Conservation (phyloP, 2,113 vertebrate species). For the Siniperca knerii region DNA sequence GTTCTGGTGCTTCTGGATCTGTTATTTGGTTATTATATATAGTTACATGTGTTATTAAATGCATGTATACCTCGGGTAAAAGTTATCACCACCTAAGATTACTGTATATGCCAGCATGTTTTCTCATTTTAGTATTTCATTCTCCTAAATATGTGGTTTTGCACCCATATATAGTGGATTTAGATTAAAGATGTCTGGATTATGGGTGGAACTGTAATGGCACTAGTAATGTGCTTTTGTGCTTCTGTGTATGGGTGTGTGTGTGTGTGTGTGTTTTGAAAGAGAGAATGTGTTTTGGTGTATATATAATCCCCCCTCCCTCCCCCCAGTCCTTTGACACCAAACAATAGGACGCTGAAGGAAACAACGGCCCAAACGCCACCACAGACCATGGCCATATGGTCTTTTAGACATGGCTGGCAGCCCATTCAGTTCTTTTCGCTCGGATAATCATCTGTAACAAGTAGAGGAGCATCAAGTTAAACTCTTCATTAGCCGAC, state of each 20-base stretch:
- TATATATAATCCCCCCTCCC: conserved; percentile 71
- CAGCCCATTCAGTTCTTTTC: conserved; percentile 62
- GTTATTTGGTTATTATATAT: not conserved
- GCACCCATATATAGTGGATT: conserved; percentile 25
- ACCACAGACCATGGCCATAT: conserved; percentile 72
- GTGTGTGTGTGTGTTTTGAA: conserved; percentile 56
- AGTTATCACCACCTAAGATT: not conserved
- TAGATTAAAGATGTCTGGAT: conserved; percentile 47
- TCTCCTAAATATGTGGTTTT: conserved; percentile 3
- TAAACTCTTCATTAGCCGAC: conserved; percentile 51
- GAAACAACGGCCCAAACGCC: conserved; percentile 74
- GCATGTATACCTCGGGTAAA: not conserved
- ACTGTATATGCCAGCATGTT: not conserved
- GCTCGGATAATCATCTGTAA: conserved; percentile 58
- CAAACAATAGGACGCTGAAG: conserved; percentile 78
- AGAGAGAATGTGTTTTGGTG: conserved; percentile 74
- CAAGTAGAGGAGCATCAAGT: conserved; percentile 59
- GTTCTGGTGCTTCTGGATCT: not conserved
- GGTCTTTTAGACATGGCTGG: conserved; percentile 70
- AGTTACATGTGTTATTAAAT: not conserved
- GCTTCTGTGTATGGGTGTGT: conserved; percentile 47
- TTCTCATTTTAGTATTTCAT: not conserved
- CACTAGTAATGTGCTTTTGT: conserved; percentile 66
- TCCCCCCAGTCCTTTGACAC: conserved; percentile 62
- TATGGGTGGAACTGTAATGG: conserved; percentile 58